phyloP scores from a whole-genome alignment of 2,888 invertebrate genomes.

The Cantharis rustica region DNA sequence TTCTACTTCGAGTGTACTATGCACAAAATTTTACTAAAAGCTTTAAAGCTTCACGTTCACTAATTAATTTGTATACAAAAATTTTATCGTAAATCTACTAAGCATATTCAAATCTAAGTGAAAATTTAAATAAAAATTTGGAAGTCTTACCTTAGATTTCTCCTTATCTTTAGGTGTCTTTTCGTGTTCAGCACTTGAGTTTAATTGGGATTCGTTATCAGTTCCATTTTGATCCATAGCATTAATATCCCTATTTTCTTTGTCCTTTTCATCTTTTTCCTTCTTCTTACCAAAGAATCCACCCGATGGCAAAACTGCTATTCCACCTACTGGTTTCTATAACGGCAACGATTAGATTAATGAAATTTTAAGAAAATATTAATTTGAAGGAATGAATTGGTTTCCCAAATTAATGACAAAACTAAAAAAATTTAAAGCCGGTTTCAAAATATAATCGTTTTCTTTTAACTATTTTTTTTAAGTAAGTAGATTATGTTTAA shows the following conservation, averaged over 20 bases:
- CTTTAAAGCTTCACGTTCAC: background rate
- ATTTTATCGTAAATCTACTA: background rate
- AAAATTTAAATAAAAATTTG: background rate
- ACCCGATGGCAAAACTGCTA: conserved; percentile 79
- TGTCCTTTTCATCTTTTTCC: conserved; percentile 64
- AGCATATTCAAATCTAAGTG: background rate
- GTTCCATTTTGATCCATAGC: conserved; percentile 53
- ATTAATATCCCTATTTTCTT: conserved; percentile 58
- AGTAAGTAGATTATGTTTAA: background rate
- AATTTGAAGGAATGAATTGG: conserved; percentile 7
- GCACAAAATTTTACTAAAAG: background rate
- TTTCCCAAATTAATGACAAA: background rate
- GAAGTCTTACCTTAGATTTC: conserved; percentile 56
- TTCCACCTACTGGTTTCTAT: conserved; percentile 84
- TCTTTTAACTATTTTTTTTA: background rate
- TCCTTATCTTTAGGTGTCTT: conserved; percentile 58
- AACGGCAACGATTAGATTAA: conserved; percentile 44
- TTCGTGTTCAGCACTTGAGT: conserved; percentile 50
- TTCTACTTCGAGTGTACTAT: background rate
- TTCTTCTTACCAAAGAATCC: conserved; percentile 63
- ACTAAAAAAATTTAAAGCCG: background rate
- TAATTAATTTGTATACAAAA: background rate
- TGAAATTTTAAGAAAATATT: conserved; percentile 1
- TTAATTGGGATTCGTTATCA: conserved; percentile 48
- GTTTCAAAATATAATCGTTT: background rate